Evolutionary conservation across 2,797 vertebrate species (phyloP).

Genomic region (Premnoplex brunnescens): DNA sequence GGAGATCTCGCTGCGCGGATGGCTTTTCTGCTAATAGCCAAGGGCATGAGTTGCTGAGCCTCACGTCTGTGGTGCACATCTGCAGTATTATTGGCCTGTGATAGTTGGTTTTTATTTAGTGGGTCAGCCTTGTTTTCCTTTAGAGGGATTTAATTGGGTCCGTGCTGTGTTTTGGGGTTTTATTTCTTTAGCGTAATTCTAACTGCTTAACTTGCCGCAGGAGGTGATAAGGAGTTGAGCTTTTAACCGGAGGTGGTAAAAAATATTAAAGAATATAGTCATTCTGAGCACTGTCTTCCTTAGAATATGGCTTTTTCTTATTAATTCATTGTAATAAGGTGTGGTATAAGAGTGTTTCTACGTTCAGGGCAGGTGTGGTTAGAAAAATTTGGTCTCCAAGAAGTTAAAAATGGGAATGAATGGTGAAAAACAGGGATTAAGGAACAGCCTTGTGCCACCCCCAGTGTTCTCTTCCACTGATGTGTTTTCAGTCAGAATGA

Average conservation of each 20-base stretch:
- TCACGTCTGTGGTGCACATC: rapidly evolving
- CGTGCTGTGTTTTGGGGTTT: rapidly evolving
- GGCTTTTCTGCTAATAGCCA: rapidly evolving
- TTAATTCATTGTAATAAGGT: rapidly evolving
- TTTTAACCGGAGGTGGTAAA: neutral
- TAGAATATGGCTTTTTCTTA: neutral
- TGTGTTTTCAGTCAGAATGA: neutral
- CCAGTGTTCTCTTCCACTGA: neutral
- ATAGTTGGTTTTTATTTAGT: neutral
- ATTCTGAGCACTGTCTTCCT: neutral
- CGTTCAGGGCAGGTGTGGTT: neutral
- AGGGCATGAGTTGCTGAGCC: neutral
- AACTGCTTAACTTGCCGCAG: neutral
- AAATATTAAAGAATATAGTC: neutral
- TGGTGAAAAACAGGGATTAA: rapidly evolving
- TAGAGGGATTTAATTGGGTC: neutral
- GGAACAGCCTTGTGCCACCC: rapidly evolving
- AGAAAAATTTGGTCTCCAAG: neutral
- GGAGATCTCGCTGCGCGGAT: rapidly evolving
- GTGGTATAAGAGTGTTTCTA: neutral
- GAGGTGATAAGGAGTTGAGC: neutral
- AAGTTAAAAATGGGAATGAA: neutral
- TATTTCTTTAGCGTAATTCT: neutral
- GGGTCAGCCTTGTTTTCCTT: neutral
- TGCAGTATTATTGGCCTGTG: rapidly evolving